Conservation (phyloP, 2,888 invertebrate species). For the Coleophora flavipennella region DNA sequence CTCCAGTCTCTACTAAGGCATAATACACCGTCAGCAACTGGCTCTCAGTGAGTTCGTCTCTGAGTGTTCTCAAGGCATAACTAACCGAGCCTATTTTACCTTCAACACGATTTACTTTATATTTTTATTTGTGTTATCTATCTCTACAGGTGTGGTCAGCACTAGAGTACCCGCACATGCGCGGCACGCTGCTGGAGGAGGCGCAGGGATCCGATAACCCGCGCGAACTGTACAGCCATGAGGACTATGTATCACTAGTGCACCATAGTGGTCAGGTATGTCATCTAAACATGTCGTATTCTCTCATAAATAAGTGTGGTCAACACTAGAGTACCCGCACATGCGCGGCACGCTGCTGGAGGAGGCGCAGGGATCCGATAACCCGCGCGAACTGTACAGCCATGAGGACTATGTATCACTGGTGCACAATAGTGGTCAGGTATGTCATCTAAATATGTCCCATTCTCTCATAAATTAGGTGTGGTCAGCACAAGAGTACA, state of each 20-base stretch:
- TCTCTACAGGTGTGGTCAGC: no score
- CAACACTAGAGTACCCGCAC: slow-evolving; percentile 77
- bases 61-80: no score
- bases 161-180: slow-evolving; percentile 78
- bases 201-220: slow-evolving; percentile 69
- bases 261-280: slow-evolving; percentile 83
- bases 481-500: slow-evolving; percentile 85
- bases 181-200: slow-evolving; percentile 74
- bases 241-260: slow-evolving; percentile 87
- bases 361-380: slow-evolving; percentile 68
- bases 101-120: no score
- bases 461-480: slow-evolving; percentile 63
- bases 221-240: slow-evolving; percentile 81
- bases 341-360: slow-evolving; percentile 77
- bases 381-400: slow-evolving; percentile 79
- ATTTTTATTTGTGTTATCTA: no score
- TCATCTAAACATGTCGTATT: no score
- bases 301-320: no score
- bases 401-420: slow-evolving; percentile 88
- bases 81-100: no score
- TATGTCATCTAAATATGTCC: no score
- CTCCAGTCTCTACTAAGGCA: no score
- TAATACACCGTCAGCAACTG: no score
- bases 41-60: no score
- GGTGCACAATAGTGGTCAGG: slow-evolving; percentile 83